Base-by-base conservation (phyloP, 2,888 invertebrate species). In the Lamproptera curius region DNA sequence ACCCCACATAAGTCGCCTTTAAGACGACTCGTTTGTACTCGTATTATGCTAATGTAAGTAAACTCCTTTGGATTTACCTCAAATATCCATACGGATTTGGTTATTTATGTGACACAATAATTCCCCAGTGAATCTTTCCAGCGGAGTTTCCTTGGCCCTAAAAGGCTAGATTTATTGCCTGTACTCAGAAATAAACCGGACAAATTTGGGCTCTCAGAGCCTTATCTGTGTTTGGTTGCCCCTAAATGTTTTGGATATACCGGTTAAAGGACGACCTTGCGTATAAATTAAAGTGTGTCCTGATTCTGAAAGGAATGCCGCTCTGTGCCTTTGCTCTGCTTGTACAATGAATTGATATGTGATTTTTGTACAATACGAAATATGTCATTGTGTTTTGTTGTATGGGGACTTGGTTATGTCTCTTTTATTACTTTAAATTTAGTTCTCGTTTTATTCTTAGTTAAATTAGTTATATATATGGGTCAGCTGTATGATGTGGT, bases 81-180 rank as follows among this genome's bases (percentile, higher is more conserved):
- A 39, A 49, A 20, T 40, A 43, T 49, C 43, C 43, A 40, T 40
- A 44, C 35, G 44, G 43, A 39, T 49, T 36, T 44, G 14, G 44
- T 44, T 44, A 44, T 49, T 49, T 49, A 49, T 49, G 44, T 49
- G 44, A 36, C 43, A 44, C 43, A 44, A 44, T 44, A 44, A 49
- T 40, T 49, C 49, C 44, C 40, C 40, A 44, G 49, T 44, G 40
- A 40, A 44, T 49, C 49, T 49, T 44, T 40, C 36, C 43, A 40
- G 36, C 16, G 28, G 37, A 49, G 40, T 44, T 40, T 33, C 44
- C 43, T 38, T 48, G 38, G 31, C 15, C 44, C 40, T 49, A 36
- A 36, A 40, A 41, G 28, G 40, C 43, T 44, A 49, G 40, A 49
- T 49, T 49, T 49, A 49, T 48, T 43, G 39, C 48, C 23, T 43